Conservation (phyloP, 2,113 vertebrate genomes). For the Garra rufa region DNA sequence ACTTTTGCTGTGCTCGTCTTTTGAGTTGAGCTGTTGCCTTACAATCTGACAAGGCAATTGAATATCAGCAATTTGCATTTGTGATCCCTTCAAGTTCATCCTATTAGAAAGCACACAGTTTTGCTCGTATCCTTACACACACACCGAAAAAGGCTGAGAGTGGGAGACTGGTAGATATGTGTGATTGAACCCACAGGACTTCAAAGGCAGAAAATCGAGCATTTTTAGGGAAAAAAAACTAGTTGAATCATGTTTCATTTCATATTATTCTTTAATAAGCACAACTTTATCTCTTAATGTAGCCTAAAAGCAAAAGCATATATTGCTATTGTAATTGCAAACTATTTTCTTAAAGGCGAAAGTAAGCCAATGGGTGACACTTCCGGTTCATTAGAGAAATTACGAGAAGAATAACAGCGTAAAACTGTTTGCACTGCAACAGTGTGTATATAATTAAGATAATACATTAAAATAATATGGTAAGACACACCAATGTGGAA, state of each 20-base stretch:
- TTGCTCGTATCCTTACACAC: background rate
- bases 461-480: too few species aligned
- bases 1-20: background rate
- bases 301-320: background rate
- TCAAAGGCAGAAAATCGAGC: background rate
- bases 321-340: background rate
- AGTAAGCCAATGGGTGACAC: too few species aligned
- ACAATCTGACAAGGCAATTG: background rate
- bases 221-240: background rate
- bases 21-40: background rate
- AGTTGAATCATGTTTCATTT: background rate
- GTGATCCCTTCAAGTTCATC: constrained; percentile 14
- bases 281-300: background rate
- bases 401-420: too few species aligned
- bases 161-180: background rate
- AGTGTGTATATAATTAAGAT: too few species aligned
- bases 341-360: too few species aligned
- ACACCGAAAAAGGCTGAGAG: background rate
- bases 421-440: too few species aligned
- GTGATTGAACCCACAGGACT: background rate
- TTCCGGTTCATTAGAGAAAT: too few species aligned
- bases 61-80: constrained; percentile 34
- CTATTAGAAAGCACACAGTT: background rate
- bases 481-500: too few species aligned
- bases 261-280: background rate